Evolutionary conservation across 2,888 invertebrate species (phyloP), one percentile per base, ranked within the genome.

Genomic region (Zygaena filipendulae): DNA sequence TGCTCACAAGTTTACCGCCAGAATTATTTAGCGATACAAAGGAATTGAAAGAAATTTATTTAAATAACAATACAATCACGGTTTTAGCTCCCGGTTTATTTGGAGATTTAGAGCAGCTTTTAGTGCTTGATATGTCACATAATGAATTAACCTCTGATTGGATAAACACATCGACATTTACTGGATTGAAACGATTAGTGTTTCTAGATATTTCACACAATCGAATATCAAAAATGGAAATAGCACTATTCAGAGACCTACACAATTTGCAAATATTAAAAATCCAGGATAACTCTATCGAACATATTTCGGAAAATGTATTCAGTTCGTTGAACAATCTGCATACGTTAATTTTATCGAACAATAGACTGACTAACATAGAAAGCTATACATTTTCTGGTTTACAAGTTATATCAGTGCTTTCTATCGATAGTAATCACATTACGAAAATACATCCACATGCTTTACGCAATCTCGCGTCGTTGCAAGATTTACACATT

Each of bases 71-170:
- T 63, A 87, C 89, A 19, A 85, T 93, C 34, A 87, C 88, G 47
- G 90, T 91, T 9, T 68, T 92, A 18, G 91, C 91, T 25, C 90
- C 91, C 6, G 91, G 90, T 12, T 71, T 92, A 33, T 91, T 93
- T 54, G 84, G 86, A 49, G 90, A 90, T 47, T 71, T 92, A 30
- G 82, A 85, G 29, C 88, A 91, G 62, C 79, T 93, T 27, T 68
- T 90, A 27, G 87, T 91, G 36, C 70, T 92, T 36, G 91, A 92
- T 66, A 68, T 92, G 47, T 89, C 90, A 13, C 85, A 85, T 44
- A 92, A 92, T 59, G 90, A 91, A 63, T 71, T 93, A 36, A 88
- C 90, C 3, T 86, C 89, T 25, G 91, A 91, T 54, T 91, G 90
- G 91, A 88, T 91, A 37, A 90, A 89, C 56, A 84, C 90, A 11